Conservation (phyloP, 2,113 vertebrate genomes). For the Campylomormyrus tamandua region DNA sequence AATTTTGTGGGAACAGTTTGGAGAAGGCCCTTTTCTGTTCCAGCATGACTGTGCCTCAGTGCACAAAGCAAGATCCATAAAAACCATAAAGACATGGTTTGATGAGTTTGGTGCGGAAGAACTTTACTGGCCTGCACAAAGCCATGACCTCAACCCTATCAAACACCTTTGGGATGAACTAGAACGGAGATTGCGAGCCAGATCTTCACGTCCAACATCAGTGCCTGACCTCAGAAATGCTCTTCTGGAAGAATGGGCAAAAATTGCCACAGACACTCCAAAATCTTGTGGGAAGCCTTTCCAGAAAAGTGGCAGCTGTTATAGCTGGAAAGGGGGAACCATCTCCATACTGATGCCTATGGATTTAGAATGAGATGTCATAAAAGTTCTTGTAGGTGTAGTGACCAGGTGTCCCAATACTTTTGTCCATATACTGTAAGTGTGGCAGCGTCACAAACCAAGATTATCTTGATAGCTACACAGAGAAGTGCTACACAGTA, state of each 20-base stretch:
- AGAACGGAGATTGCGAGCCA: neutral
- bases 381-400: neutral
- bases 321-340: neutral
- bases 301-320: neutral
- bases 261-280: neutral
- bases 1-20: neutral
- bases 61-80: neutral
- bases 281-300: neutral
- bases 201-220: neutral
- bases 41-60: neutral
- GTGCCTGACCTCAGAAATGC: neutral
- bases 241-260: neutral
- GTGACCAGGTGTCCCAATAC: neutral
- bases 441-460: neutral
- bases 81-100: neutral
- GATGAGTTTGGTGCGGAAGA: neutral
- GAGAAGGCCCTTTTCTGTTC: neutral
- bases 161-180: too few species aligned
- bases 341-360: too few species aligned
- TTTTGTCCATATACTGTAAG: neutral
- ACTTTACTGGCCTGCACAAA: neutral
- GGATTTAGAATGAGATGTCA: too few species aligned
- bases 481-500: neutral
- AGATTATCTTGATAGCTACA: neutral
- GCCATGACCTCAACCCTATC: too few species aligned